phyloP scores from a whole-genome alignment of 1,140 invertebrate species.

The Papilio helenus region DNA sequence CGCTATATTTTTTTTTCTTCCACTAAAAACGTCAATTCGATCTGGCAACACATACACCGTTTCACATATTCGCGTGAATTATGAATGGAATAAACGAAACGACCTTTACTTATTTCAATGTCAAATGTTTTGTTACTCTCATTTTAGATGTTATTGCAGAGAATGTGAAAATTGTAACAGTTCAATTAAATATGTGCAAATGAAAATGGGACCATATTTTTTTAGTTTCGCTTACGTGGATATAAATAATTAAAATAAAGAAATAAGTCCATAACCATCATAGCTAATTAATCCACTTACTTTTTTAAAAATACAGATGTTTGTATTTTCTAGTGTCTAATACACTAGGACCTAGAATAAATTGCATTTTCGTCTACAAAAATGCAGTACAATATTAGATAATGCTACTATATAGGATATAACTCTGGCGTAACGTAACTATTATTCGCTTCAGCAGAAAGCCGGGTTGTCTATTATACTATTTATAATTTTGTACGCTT shows the following conservation, averaged over 20 bases:
- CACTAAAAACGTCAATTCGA: slow-evolving; percentile 38
- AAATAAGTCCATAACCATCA: too few species aligned
- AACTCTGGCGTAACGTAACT: background rate
- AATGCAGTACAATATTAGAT: background rate
- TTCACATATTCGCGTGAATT: slow-evolving; percentile 40
- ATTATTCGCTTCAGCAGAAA: background rate
- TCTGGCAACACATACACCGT: slow-evolving; percentile 26
- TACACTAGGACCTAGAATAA: too few species aligned
- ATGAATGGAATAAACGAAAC: slow-evolving; percentile 33
- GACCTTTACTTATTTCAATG: slow-evolving; percentile 21
- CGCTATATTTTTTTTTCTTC: slow-evolving; percentile 35
- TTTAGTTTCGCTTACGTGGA: too few species aligned
- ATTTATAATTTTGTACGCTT: background rate
- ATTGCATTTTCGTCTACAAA: too few species aligned
- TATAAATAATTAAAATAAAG: too few species aligned
- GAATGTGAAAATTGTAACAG: background rate
- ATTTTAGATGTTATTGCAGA: slow-evolving; percentile 6
- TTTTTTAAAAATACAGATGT: too few species aligned
- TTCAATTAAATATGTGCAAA: background rate
- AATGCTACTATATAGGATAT: background rate
- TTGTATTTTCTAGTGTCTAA: too few species aligned
- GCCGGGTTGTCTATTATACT: background rate
- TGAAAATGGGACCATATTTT: background rate
- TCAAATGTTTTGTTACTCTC: slow-evolving; percentile 10
- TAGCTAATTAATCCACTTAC: too few species aligned